Base-by-base conservation (phyloP, 2,113 vertebrate genomes). In the Brachionichthys hirsutus region DNA sequence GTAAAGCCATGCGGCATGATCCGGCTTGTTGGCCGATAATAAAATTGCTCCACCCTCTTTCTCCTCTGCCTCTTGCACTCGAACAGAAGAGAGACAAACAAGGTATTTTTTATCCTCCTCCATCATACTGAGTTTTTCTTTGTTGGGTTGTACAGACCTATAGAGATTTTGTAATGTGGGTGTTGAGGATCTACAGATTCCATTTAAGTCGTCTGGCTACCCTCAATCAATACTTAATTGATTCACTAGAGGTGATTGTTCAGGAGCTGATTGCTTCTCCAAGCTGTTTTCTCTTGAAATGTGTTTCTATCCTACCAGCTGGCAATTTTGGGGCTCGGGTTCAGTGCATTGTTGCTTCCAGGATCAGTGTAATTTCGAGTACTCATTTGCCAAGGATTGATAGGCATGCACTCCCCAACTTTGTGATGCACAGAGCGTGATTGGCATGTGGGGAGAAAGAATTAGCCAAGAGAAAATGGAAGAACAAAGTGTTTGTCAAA, bases 401-500 rank as follows among this genome's bases (percentile, higher is more conserved):
- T 65, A 70, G 80, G 81, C 15, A 56, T 48, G 68, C 71, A 69
- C 46, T 67, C 68, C 50, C 54, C 51, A 63, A 58, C 61, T 71
- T 55, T 15, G 53, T 62, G 53, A 70, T 49, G 61, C 62, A 71
- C 36, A 56, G 63, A 70, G 50, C 57, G 30, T 79, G 86, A 90
- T 73, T 86, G 82, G 76, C 86, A 78, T 65, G 67, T 49, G 41
- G 49, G 55, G 74, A 83, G 71, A 69, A 55, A 83, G 62, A 73
- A 63, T 41, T 51, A 55, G 58, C 64, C 54, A 67, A 75, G 73
- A 73, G 66, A 79, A 73, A 77, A 68, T 42, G 73, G 35, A 53
- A 83, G 73, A 86, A 85, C 80, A 85, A 87, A 81, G 78, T 70
- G 70, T 80, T 80, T 87, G 81, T 85, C 83, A 81, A 73, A 78